Evolutionary conservation across 2,797 vertebrate species (phyloP).

Genomic region (Pogoniulus pusillus): DNA sequence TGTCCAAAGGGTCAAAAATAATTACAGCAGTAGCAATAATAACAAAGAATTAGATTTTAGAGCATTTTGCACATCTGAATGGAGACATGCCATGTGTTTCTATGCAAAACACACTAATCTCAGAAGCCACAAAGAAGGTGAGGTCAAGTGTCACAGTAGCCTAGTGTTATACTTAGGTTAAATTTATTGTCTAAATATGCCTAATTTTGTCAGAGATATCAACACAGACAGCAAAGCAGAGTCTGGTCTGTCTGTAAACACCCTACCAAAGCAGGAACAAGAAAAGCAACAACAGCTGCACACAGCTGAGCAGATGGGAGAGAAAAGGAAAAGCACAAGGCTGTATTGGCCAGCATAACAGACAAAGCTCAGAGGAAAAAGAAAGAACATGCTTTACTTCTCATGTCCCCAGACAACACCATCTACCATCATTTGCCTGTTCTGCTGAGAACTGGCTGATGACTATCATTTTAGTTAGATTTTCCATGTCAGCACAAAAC

Average conservation of each 20-base stretch:
- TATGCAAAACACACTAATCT: neutral
- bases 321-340: neutral
- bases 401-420: accelerated
- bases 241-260: neutral
- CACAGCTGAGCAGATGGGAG: neutral
- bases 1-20: neutral
- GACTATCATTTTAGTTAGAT: neutral
- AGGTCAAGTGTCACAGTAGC: neutral
- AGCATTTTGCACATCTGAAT: neutral
- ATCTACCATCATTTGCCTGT: neutral
- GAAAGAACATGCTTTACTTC: neutral
- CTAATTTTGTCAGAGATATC: neutral
- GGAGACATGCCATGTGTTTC: neutral
- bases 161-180: neutral
- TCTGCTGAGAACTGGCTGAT: neutral
- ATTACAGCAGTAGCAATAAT: neutral
- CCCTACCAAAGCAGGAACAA: neutral
- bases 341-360: neutral
- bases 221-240: neutral
- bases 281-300: conserved; percentile 24
- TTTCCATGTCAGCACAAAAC: neutral
- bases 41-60: neutral
- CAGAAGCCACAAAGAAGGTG: neutral
- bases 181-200: neutral
- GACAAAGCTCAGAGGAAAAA: neutral